These are phyloP conservation scores for Trematomus loennbergii DNA, from an alignment of 2,113 vertebrate genomes.

Conservation along the genomic window DNA sequence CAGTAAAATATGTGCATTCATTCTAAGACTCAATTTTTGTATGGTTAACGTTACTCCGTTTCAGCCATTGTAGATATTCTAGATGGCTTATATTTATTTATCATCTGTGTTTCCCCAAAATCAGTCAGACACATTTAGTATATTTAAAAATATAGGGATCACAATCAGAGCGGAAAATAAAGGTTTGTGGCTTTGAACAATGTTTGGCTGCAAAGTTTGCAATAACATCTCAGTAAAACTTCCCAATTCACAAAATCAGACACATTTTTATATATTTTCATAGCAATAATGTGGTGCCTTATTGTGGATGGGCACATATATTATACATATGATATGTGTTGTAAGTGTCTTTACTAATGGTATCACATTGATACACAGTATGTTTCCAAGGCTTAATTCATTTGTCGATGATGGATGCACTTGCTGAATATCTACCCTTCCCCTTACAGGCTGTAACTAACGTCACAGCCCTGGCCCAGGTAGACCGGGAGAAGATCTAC, in stretches of 20 bases:
- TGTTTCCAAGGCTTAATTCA: not conserved
- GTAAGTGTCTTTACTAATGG: not conserved
- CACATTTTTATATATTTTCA: not conserved
- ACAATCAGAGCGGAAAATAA: not conserved
- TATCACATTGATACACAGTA: not conserved
- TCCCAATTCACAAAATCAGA: not conserved
- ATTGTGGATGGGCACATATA: not conserved
- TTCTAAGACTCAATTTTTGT: not conserved
- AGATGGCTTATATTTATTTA: not conserved
- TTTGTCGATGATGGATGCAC: not conserved
- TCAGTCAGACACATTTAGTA: not conserved
- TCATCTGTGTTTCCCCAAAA: not conserved
- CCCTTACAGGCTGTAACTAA: slow-evolving; percentile 89
- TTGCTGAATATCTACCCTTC: not conserved
- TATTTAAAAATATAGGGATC: not conserved
- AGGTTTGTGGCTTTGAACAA: not conserved
- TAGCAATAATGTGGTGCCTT: not conserved
- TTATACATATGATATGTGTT: not conserved
- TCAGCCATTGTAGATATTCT: not conserved
- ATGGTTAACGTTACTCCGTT: not conserved
- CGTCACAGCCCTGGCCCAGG: slow-evolving; percentile 92
- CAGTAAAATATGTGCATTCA: not conserved
- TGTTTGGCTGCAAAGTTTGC: not conserved
- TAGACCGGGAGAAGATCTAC: slow-evolving; percentile 98
- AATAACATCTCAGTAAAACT: not conserved